Percentiles rank a stretch among this genome's conserved stretches.
Evolutionary conservation across 2,797 vertebrate genomes (phyloP).

Genomic region (Tragopan temminckii): DNA sequence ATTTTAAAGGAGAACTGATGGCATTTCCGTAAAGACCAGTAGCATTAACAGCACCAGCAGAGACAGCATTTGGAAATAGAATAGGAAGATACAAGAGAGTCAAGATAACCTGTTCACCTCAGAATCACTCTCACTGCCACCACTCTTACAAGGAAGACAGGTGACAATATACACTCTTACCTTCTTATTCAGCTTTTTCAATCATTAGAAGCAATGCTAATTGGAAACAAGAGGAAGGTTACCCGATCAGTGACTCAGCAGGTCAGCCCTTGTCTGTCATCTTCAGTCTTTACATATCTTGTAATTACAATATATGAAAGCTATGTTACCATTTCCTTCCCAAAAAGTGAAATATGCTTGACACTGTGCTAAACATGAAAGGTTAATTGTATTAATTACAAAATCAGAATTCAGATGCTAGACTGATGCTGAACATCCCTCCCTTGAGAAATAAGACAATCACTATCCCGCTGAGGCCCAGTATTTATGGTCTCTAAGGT

Average conservation of each 20-base stretch:
- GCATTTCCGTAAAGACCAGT: background rate
- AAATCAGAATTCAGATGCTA: background rate
- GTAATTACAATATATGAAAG: background rate
- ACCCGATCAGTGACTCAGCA: background rate
- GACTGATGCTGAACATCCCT: background rate
- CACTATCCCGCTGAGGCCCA: background rate
- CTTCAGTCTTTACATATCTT: background rate
- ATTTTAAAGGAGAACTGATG: background rate
- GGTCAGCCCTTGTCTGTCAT: background rate
- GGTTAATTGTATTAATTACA: background rate
- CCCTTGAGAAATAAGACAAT: background rate
- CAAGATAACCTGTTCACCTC: background rate
- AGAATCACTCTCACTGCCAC: background rate
- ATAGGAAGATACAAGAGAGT: background rate
- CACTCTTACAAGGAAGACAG: background rate
- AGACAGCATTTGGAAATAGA: background rate
- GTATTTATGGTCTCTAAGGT: background rate
- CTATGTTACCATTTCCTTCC: background rate
- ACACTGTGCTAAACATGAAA: background rate
- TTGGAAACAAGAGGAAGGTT: background rate
- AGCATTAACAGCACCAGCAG: background rate
- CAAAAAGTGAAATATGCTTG: background rate
- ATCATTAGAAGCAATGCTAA: background rate
- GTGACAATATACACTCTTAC: background rate
- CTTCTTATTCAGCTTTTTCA: background rate